phyloP scores from a whole-genome alignment of 2,113 vertebrate genomes.

The Chaetodon auriga region DNA sequence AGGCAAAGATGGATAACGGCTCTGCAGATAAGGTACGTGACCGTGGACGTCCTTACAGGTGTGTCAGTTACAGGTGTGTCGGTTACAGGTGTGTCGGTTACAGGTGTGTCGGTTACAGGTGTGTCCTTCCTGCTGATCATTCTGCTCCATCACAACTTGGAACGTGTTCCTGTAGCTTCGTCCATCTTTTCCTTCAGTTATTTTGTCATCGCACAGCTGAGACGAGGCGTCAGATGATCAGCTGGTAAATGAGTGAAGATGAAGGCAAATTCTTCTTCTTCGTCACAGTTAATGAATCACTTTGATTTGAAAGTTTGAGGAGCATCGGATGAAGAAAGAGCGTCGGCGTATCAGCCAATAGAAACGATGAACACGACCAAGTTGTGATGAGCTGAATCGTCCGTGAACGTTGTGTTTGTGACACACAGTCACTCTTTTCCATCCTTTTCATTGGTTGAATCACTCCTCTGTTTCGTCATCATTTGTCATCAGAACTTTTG shows the following conservation, averaged over 20 bases:
- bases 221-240: too few relatives aligned
- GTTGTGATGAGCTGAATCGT: slow-evolving; percentile 29
- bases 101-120: too few relatives aligned
- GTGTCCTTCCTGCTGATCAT: not conserved
- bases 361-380: too few relatives aligned
- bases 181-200: not conserved
- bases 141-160: slow-evolving; percentile 28
- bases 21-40: slow-evolving; percentile 80
- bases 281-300: too few relatives aligned
- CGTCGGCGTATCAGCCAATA: too few relatives aligned
- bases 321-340: too few relatives aligned
- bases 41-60: fast-evolving
- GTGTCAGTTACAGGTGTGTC: not conserved
- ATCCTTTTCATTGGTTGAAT: slow-evolving; percentile 34
- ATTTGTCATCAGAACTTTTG: slow-evolving; percentile 47
- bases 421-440: not conserved
- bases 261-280: too few relatives aligned
- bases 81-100: too few relatives aligned
- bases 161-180: not conserved
- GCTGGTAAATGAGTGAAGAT: too few relatives aligned
- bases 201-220: not conserved
- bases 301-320: too few relatives aligned
- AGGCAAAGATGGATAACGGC: slow-evolving; percentile 80
- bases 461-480: slow-evolving; percentile 39
- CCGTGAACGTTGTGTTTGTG: not conserved